phyloP scores from a whole-genome alignment of 2,888 invertebrate species.

The Agapetus fuscipes region DNA sequence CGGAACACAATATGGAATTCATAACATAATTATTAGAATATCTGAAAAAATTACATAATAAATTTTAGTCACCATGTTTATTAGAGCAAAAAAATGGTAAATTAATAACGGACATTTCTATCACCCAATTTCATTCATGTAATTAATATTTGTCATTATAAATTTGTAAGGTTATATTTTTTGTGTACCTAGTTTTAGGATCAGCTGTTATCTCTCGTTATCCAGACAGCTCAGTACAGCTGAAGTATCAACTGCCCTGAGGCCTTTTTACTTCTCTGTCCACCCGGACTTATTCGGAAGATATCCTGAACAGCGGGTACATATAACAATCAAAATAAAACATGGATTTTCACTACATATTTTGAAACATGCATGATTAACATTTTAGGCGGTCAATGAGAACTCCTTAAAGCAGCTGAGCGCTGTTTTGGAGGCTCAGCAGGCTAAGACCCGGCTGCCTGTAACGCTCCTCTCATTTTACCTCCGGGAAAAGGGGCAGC shows the following conservation, averaged over 20 bases:
- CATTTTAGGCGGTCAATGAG: conserved; percentile 69
- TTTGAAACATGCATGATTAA: background rate
- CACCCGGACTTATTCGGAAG: conserved; percentile 94
- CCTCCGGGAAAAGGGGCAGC: conserved; percentile 56
- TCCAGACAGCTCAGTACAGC: conserved; percentile 53
- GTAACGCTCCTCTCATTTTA: conserved; percentile 68
- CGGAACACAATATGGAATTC: background rate
- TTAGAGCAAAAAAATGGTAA: background rate
- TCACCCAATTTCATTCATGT: background rate
- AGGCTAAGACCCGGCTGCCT: conserved; percentile 49
- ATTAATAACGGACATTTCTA: background rate
- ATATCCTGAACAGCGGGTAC: conserved; percentile 80
- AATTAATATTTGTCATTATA: too few relatives aligned
- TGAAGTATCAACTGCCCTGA: conserved; percentile 80
- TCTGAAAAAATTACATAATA: background rate
- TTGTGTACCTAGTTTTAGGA: conserved; percentile 24
- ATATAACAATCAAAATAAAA: background rate
- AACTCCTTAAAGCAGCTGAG: conserved; percentile 81
- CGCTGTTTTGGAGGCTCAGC: conserved; percentile 71
- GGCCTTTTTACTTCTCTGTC: conserved; percentile 91
- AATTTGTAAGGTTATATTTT: background rate
- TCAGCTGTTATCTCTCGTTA: conserved; percentile 24
- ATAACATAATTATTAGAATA: background rate
- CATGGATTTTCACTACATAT: background rate
- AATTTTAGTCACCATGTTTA: background rate